Base-by-base conservation (phyloP, 2,888 invertebrate genomes). In the Drosophila nr. perissopoda region DNA sequence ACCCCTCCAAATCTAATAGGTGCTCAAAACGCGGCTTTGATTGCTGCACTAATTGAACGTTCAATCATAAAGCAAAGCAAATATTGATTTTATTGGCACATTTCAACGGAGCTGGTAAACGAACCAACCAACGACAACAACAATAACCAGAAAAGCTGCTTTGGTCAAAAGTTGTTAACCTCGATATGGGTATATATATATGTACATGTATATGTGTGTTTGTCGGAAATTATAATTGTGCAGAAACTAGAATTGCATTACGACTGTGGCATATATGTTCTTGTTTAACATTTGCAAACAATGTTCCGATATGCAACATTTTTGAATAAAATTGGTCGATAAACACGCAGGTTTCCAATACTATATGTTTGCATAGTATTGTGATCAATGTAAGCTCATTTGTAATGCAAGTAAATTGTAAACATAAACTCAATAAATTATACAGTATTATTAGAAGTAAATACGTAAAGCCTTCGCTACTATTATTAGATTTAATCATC, bases 51-150 rank as follows among this genome's bases (percentile, higher is more conserved):
- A 79, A 82, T 79, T 88, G 71, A 88, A 75, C 71, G 68, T 79
- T 82, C 75, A 73, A 72, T 65, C 72, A 60, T 59, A 68, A 68
- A 68, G 65, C 79, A 76, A 69, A 57, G 60, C 54, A 70, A 79
- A 88, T 84, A 84, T 88, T 83, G 74, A 88, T 84, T 83, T 81
- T 87, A 83, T 79, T 81, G 72, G 74, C 71, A 79, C 65, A 81
- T 74, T 67, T 70, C 33, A 21, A 53, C 7, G 65, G 51, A 49
- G 58, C 42, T 62, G 27, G 40, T 4, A 56, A 27, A 34, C 42
- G 18, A 31, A 46, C 25, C 52, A 51, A 29, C 8, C 21, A 18
- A 25, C 16, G 5, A n/a, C n/a, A 51, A 52, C 54, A 54, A 36
- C 25, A 34, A 10, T 34, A 16, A 1, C 34, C 4, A 16, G 25